Percentiles rank a stretch among this genome's conserved stretches.
Evolutionary conservation across 1,140 invertebrate genomes (phyloP).

Genomic region (Kradibia gibbosae): DNA sequence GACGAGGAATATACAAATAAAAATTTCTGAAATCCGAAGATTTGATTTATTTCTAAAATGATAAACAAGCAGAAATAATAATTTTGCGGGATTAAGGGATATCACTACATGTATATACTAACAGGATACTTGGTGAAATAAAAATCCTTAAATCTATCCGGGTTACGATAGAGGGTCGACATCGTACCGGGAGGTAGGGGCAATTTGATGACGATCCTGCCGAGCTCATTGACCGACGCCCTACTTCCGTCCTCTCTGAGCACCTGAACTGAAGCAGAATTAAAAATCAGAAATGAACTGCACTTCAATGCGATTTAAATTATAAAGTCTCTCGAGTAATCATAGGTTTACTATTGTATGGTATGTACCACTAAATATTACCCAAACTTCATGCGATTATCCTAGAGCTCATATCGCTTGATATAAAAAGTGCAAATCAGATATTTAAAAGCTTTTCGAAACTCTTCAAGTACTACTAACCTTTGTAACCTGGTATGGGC

Average conservation of each 20-base stretch:
- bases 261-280: constrained; percentile 77
- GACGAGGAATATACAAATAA: too few relatives aligned
- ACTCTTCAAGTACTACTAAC: constrained; percentile 66
- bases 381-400: too few relatives aligned
- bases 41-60: too few relatives aligned
- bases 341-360: too few relatives aligned
- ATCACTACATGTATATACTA: constrained; percentile 60
- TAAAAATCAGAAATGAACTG: neutral
- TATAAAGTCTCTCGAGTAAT: neutral
- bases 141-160: constrained; percentile 85
- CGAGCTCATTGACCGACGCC: constrained; percentile 81
- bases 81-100: too few relatives aligned
- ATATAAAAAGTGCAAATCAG: too few relatives aligned
- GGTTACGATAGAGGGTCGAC: constrained; percentile 85
- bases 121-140: constrained; percentile 89
- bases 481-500: constrained; percentile 87
- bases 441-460: too few relatives aligned
- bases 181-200: constrained; percentile 91
- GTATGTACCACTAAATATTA: too few relatives aligned
- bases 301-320: neutral
- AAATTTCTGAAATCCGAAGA: too few relatives aligned
- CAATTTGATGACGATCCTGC: constrained; percentile 87
- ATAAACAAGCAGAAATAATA: too few relatives aligned
- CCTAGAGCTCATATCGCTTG: too few relatives aligned
- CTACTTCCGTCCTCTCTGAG: constrained; percentile 80